Conservation (phyloP, 1,140 invertebrate species). For the Tetragnatha versicolor region DNA sequence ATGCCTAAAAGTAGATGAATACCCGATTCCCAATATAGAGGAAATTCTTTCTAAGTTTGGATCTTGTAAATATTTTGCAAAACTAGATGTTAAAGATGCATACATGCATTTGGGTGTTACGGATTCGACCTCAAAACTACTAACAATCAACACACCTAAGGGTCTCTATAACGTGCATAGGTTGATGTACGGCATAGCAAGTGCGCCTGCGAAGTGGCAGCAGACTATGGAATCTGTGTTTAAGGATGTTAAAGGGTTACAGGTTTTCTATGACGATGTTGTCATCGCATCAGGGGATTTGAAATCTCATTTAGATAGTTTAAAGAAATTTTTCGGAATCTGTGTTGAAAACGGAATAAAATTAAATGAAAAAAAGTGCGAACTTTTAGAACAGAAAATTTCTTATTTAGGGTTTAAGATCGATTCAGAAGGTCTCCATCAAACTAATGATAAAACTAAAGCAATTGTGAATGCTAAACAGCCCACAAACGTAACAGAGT, state of each 20-base stretch:
- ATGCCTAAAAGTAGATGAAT: not conserved
- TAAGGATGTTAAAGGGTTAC: not conserved
- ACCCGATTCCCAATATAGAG: not conserved
- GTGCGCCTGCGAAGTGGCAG: not conserved
- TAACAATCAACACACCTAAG: not conserved
- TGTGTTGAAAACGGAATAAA: not conserved
- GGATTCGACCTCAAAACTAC: not conserved
- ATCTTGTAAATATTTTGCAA: not conserved
- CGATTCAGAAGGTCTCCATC: slow-evolving; percentile 16
- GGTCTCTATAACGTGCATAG: not conserved
- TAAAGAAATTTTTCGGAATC: not conserved
- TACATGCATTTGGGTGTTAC: not conserved
- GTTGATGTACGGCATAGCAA: not conserved
- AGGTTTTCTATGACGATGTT: not conserved
- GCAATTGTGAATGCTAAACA: slow-evolving; percentile 33
- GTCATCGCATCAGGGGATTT: not conserved
- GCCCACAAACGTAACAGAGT: slow-evolving; percentile 33
- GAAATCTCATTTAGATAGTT: not conserved
- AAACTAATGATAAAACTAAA: slow-evolving; percentile 1
- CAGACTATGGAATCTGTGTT: not conserved
- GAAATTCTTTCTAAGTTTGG: not conserved
- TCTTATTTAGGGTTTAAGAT: not conserved
- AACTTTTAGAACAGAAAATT: not conserved
- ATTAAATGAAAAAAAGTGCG: not conserved
- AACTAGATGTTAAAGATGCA: not conserved